Conservation (phyloP, 2,888 invertebrate genomes). For the Meiosimyza platycephala region DNA sequence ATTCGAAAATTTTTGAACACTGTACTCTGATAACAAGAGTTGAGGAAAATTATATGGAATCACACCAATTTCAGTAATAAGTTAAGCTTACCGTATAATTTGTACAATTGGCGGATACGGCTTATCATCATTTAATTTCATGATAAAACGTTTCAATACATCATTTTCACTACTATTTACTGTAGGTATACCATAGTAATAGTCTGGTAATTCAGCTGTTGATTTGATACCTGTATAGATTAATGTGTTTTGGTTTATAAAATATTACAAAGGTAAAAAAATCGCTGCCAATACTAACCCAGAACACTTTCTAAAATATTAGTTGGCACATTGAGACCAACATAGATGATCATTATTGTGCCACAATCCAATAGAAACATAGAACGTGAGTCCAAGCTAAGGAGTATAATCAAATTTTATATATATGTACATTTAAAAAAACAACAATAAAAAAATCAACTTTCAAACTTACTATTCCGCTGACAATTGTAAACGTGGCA, state of each 20-base stretch:
- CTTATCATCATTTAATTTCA: slow-evolving; percentile 85
- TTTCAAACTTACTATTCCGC: slow-evolving; percentile 74
- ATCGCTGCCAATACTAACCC: slow-evolving; percentile 53
- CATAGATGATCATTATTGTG: slow-evolving; percentile 82
- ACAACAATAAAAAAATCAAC: neutral
- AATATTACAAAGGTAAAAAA: neutral
- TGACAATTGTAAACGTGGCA: slow-evolving; percentile 86
- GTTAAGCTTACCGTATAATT: slow-evolving; percentile 76
- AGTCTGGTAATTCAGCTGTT: slow-evolving; percentile 80
- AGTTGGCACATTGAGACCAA: slow-evolving; percentile 82
- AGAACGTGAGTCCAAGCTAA: slow-evolving; percentile 82
- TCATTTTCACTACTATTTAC: slow-evolving; percentile 80
- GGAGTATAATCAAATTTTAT: neutral
- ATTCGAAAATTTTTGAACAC: no score
- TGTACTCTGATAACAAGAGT: no score
- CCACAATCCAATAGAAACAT: slow-evolving; percentile 93
- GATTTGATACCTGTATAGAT: slow-evolving; percentile 73
- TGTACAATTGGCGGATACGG: slow-evolving; percentile 83
- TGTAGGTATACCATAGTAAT: slow-evolving; percentile 82
- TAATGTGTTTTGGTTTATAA: neutral
- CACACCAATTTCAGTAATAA: neutral
- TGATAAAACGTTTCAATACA: slow-evolving; percentile 82
- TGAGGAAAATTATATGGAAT: slow-evolving; percentile 13
- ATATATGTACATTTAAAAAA: neutral
- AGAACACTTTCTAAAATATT: slow-evolving; percentile 82